phyloP scores from a whole-genome alignment of 2,888 invertebrate genomes.

The Lucinisca nassula region DNA sequence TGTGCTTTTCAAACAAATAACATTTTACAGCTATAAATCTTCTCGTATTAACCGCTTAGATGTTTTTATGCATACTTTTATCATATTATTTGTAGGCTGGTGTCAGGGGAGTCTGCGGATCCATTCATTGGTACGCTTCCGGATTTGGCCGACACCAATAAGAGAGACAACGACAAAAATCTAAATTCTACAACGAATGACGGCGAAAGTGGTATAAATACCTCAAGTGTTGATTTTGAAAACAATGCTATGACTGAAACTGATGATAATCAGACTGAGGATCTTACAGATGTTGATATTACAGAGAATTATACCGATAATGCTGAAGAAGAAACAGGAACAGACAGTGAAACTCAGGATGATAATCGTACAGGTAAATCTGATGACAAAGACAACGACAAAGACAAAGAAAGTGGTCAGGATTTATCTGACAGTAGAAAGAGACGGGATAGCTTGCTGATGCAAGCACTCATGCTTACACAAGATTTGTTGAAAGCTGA shows the following conservation, averaged over 20 bases:
- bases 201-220: neutral
- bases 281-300: neutral
- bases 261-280: neutral
- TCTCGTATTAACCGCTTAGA: no score
- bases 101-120: neutral
- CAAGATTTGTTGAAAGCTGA: neutral
- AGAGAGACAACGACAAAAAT: neutral
- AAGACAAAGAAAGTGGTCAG: neutral
- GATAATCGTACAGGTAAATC: neutral
- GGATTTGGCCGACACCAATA: neutral
- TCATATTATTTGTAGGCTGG: no score
- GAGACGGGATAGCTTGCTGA: neutral
- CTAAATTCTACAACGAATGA: neutral
- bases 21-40: no score
- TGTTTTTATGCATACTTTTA: no score
- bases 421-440: neutral
- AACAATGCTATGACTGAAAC: neutral
- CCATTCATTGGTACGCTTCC: neutral
- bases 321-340: neutral
- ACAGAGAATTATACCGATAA: neutral
- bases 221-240: neutral
- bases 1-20: no score
- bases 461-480: neutral
- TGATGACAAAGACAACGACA: neutral
- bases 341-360: neutral